Base-by-base conservation (phyloP, 2,113 vertebrate species). In the Charadrius vociferus region DNA sequence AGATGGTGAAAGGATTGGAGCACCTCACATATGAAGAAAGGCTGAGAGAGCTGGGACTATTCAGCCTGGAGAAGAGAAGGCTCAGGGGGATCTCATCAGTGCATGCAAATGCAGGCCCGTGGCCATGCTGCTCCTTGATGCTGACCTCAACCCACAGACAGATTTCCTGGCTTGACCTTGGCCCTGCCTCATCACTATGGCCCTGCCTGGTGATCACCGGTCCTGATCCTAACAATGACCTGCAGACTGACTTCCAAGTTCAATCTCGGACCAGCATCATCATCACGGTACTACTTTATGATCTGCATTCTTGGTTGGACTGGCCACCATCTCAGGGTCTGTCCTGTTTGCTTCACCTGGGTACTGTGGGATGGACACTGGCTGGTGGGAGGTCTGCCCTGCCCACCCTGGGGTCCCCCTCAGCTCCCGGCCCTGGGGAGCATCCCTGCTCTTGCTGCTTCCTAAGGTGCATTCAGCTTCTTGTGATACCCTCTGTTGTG, bases 361-460 rank as follows among this genome's bases (percentile, higher is more conserved):
- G 27, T 50, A 32, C 14, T 49, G 36, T 56, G 26, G 26, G 26
- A 41, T 32, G 47, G 22, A 19, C 7, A 2, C 10, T 0, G 2
- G 56, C 43, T 78, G 30, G 23, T 39, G 49, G 37, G 14, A 9
- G 20, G 14, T 71, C 29, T 88, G 30, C 24, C 29, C 27, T 52
- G 43, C 49, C 32, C 27, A 21, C 36, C 16, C 27, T 37, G 34
- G 19, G 6, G 32, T 78, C 7, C 41, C 7, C 27, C 3, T 2
- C 1, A 0, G n/a, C 11, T 86, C 12, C 63, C 2, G 1, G 50
- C 6, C 19, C n/a, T 0, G 0, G 6, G 30, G 6, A 65, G 12
- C 47, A 37, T 3, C 45, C 26, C 19, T 30, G 32, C 19, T 71
- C 22, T 56, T 73, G 32, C 30, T 80, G 65, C 39, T 74, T 17